Evolutionary conservation across 2,888 invertebrate genomes (phyloP).

Genomic region (Drosophila atroscutellata): DNA sequence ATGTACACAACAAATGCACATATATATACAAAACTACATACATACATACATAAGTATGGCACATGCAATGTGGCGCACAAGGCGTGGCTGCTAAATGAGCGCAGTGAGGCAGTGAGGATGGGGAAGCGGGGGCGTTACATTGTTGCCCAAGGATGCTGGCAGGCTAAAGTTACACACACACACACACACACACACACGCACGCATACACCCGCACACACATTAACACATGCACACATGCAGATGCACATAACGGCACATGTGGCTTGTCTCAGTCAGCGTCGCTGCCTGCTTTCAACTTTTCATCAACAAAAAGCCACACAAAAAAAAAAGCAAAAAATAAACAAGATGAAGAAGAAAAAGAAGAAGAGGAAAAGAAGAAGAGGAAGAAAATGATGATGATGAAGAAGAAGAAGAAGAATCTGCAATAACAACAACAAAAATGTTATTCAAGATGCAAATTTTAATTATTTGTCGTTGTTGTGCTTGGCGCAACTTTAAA

Average conservation of each 20-base stretch:
- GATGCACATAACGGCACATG: conserved; percentile 47
- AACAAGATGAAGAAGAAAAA: not conserved
- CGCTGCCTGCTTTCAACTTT: conserved; percentile 29
- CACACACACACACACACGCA: conserved; percentile 1
- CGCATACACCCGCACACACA: conserved; percentile 1
- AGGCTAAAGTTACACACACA: conserved; percentile 33
- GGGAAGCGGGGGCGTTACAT: not conserved
- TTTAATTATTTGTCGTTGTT: conserved; percentile 66
- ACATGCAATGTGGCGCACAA: conserved; percentile 54
- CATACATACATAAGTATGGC: conserved; percentile 14
- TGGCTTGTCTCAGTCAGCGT: conserved; percentile 32
- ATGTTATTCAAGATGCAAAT: conserved; percentile 54
- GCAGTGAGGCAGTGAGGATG: not conserved
- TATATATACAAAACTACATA: not conserved
- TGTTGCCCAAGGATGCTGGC: conserved; percentile 46
- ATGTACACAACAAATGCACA: not conserved
- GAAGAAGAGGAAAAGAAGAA: too few species aligned
- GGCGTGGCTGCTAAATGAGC: conserved; percentile 49
- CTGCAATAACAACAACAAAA: conserved; percentile 22
- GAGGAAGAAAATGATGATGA: not conserved
- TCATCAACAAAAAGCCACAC: conserved; percentile 16
- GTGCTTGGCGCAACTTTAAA: conserved; percentile 48
- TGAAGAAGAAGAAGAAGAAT: not conserved
- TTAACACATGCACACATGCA: not conserved
- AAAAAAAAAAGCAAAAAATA: conserved; percentile 17